Conservation (phyloP, 2,797 vertebrate genomes). For the Myotis planiceps region DNA sequence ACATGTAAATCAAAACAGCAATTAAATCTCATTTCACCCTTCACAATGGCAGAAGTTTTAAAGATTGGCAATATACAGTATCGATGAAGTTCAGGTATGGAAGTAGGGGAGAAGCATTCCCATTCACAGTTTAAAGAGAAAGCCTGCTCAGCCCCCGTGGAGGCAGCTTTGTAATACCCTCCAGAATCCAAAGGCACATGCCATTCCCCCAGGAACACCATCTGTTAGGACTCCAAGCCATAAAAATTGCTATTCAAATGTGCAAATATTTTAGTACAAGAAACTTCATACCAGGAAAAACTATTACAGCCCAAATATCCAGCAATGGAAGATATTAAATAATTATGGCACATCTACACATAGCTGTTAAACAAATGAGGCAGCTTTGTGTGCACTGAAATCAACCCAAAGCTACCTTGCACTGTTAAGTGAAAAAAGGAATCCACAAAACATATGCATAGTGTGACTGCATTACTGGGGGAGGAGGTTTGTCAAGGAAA, state of each 20-base stretch:
- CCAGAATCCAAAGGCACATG: background rate
- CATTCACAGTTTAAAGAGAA: background rate
- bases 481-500: background rate
- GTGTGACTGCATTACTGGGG: background rate
- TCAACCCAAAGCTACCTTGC: background rate
- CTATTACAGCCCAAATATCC: conserved; percentile 16
- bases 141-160: background rate
- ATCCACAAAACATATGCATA: background rate
- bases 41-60: background rate
- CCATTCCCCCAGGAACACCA: background rate
- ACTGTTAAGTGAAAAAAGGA: background rate
- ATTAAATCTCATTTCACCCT: background rate
- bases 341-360: background rate
- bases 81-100: background rate
- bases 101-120: background rate
- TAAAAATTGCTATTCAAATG: conserved; percentile 2
- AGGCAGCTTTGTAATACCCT: background rate
- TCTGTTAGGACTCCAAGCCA: background rate
- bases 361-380: conserved; percentile 17
- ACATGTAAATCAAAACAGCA: background rate
- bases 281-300: conserved; percentile 40
- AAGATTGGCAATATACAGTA: background rate
- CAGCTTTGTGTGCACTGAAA: background rate
- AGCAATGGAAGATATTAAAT: conserved; percentile 55
- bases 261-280: background rate